These are phyloP conservation scores for Silurus lanzhouensis DNA, from an alignment of 2,797 vertebrate species.

Conservation along the genomic window DNA sequence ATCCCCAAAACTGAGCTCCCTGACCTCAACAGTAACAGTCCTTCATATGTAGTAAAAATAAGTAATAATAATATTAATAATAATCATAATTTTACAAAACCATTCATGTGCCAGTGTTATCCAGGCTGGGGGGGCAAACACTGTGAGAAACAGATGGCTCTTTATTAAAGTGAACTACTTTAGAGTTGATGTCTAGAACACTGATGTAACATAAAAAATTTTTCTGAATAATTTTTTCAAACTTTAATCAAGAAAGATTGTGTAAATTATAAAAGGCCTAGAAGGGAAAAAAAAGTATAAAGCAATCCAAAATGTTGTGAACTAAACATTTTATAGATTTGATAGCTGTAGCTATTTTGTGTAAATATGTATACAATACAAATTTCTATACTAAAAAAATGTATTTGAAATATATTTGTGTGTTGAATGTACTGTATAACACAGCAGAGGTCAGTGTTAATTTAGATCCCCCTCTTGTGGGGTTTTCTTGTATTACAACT, in stretches of 20 bases:
- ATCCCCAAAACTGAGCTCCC: conserved; percentile 30
- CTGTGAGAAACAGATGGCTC: conserved; percentile 63
- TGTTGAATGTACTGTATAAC: not conserved
- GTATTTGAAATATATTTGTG: not conserved
- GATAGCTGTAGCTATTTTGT: not conserved
- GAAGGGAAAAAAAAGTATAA: not conserved
- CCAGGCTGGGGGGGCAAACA: conserved; percentile 76
- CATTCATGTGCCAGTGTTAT: conserved; percentile 86
- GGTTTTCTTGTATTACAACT: not conserved
- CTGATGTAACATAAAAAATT: not conserved
- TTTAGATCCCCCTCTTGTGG: not conserved
- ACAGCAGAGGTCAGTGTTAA: not conserved
- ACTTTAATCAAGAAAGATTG: not conserved
- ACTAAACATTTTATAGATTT: not conserved
- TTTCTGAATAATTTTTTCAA: not conserved
- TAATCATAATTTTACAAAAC: conserved; percentile 59
- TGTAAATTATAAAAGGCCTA: not conserved
- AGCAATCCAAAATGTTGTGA: not conserved
- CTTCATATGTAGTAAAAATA: conserved; percentile 65
- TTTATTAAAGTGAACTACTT: not conserved
- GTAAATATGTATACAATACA: not conserved
- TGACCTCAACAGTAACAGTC: conserved; percentile 43
- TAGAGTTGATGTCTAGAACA: not conserved
- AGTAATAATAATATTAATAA: conserved; percentile 30
- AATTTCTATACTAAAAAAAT: too few relatives aligned